Evolutionary conservation across 2,797 vertebrate species (phyloP), one percentile per base, ranked within the genome.

Genomic region (Coccyzus lansbergi): DNA sequence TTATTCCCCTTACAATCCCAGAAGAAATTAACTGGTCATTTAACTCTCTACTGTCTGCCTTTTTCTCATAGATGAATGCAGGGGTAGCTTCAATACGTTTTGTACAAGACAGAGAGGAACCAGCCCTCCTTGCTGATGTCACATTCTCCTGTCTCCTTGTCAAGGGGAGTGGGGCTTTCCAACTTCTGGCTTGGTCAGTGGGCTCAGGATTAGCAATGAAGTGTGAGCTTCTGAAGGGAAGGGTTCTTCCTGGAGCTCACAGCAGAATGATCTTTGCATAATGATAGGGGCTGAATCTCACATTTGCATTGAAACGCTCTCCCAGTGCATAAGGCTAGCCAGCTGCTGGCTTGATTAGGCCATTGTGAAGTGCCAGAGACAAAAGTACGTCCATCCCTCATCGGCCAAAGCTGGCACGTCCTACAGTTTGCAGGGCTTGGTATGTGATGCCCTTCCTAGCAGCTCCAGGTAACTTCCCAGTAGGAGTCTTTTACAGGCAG

Each of bases 241-340:
- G 4, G 34, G 12, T 44, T n/a, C 21, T 70, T 77, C 14, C 68
- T 40, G 31, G 64, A 42, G 25, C 36, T 85, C 25, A 56, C 44
- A 92, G 49, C 52, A 88, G 62, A 68, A 56, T 7, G 8, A 52
- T 10, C 15, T 69, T 58, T 68, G 15, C 31, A 1, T 7, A 38
- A 29, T 4, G 44, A 34, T 26, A 31, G 38, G 5, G 31, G 12
- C 56, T 48, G 36, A 55, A 15, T 28, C 29, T 68, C 52, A 29
- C 16, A 18, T 44, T 42, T 40, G 40, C 44, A 25, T 8, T 22
- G 55, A 72, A 18, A 31, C 12, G 10, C 26, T 16, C 21, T 58
- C 40, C 28, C 0, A 0, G 15, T 16, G 42, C 0, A 1, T 82
- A 14, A 71, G 10, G 38, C 12, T 19, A n/a, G 33, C 11, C 38